phyloP scores from a whole-genome alignment of 2,113 vertebrate genomes.

The Tonatia bakeri region DNA sequence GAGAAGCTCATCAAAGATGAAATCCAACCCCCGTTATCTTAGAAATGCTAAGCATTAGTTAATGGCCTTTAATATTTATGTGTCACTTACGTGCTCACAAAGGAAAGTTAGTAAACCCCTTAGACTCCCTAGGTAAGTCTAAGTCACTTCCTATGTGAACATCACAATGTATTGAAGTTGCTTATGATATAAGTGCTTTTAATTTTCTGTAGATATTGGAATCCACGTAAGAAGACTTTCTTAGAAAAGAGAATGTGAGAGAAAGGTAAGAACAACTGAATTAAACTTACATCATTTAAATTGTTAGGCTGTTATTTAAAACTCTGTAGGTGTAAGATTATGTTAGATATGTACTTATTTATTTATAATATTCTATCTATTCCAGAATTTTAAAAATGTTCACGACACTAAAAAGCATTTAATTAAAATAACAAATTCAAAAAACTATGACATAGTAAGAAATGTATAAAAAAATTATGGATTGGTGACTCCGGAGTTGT shows the following conservation, averaged over 20 bases:
- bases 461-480: background rate
- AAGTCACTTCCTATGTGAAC: background rate
- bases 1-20: background rate
- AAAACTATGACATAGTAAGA: background rate
- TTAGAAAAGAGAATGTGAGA: background rate
- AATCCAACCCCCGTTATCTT: background rate
- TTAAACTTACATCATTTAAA: background rate
- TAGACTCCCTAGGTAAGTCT: background rate
- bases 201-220: background rate
- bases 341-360: background rate
- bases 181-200: background rate
- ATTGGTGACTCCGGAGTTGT: background rate
- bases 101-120: background rate
- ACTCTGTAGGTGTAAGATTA: background rate
- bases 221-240: background rate
- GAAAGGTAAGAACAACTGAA: background rate
- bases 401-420: background rate
- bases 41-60: background rate
- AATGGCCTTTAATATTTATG: background rate
- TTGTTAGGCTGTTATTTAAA: background rate
- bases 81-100: background rate
- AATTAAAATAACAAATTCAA: background rate
- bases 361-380: background rate
- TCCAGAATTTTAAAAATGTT: background rate
- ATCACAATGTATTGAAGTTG: background rate